Conservation (phyloP, 2,797 vertebrate species). For the Heterohyrax brucei region DNA sequence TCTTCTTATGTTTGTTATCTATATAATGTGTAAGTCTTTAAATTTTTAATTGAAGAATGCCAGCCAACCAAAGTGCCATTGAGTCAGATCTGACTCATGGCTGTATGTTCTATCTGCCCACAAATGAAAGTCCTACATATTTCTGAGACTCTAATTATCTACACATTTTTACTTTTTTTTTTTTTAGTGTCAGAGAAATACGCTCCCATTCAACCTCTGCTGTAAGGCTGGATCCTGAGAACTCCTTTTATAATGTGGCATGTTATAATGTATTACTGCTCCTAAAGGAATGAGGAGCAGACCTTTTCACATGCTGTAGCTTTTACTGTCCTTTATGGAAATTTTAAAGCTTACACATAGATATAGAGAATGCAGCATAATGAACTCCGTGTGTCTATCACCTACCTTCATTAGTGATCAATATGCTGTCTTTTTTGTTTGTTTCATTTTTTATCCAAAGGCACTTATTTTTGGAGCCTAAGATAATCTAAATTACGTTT, state of each 20-base stretch:
- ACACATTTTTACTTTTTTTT: not conserved
- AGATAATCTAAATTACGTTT: constrained; percentile 45
- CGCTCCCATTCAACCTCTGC: too few relatives aligned
- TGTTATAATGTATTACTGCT: too few relatives aligned
- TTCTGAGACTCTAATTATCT: constrained; percentile 46
- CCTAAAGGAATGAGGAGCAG: too few relatives aligned
- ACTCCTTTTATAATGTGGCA: too few relatives aligned
- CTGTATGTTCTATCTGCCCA: not conserved
- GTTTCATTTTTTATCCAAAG: constrained; percentile 3
- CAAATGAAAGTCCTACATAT: constrained; percentile 20
- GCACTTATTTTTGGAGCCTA: constrained; percentile 1
- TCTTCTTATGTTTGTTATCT: not conserved
- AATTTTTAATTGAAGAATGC: not conserved
- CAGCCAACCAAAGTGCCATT: too few relatives aligned
- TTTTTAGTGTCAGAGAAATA: too few relatives aligned
- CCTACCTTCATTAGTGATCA: not conserved
- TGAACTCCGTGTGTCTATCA: constrained; percentile 7
- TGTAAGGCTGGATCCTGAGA: too few relatives aligned
- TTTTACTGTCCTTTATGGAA: not conserved
- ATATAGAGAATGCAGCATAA: not conserved
- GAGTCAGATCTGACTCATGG: too few relatives aligned
- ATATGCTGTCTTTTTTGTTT: not conserved
- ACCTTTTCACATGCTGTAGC: too few relatives aligned
- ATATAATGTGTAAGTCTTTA: not conserved
- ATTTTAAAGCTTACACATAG: constrained; percentile 10